Base-by-base conservation (phyloP, 2,113 vertebrate species). In the Erinaceus europaeus region DNA sequence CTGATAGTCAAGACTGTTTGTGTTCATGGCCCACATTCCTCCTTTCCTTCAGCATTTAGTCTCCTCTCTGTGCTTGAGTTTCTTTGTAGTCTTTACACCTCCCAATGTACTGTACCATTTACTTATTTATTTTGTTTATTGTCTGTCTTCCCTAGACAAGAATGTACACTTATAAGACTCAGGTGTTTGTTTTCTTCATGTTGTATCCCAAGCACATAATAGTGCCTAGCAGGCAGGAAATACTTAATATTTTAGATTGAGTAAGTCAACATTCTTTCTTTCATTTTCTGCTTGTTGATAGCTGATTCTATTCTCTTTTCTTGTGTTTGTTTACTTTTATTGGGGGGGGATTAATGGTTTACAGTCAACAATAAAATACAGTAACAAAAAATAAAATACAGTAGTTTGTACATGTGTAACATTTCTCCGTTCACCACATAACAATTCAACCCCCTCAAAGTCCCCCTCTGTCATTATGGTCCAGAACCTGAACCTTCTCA, bases 271-370 rank as follows among this genome's bases (percentile, higher is more conserved):
- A 2, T 6, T n/a, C 25, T 44, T 20, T 14, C 7, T 29, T 46
- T 55, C n/a, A 1, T 6, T 29, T 57, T 13, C 17, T 10, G 5
- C 46, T n/a, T 74, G 14, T 6, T 59, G 27, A 0, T 0, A 11
- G 9, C 34, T 10, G 11, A 20, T 50, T 38, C 6, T 21, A 27
- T 61, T 27, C 11, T 53, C 20, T 52, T 75, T 17, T 2, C 44
- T 76, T n/a, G 15, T 9, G 10, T 42, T 48, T 36, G 6, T 38
- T 44, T 10, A 1, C 7, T 61, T n/a, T n/a, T n/a, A n/a, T n/a
- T n/a, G n/a, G n/a, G n/a, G n/a, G n/a, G n/a, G n/a, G n/a, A n/a
- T n/a, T n/a, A n/a, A n/a, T n/a, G n/a, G n/a, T n/a, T n/a, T n/a
- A n/a, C n/a, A n/a, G n/a, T n/a, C n/a, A n/a, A n/a, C n/a, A n/a